phyloP scores from a whole-genome alignment of 2,797 vertebrate genomes.

The Bradypodion pumilum region DNA sequence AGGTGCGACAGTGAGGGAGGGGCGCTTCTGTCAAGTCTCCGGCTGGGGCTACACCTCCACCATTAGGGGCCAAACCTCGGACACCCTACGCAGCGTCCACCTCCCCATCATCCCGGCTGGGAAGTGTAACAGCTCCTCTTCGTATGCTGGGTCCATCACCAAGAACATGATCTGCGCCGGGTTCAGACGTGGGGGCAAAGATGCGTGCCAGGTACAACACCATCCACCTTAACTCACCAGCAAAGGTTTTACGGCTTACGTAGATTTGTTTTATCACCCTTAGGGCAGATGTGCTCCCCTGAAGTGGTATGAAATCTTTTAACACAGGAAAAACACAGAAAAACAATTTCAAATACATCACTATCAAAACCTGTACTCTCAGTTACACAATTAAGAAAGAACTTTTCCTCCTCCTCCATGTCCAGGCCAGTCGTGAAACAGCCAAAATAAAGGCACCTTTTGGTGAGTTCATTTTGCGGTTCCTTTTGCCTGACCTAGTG shows the following conservation, averaged over 20 bases:
- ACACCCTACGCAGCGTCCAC: slow-evolving; percentile 76
- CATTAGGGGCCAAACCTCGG: slow-evolving; percentile 68
- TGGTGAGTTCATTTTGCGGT: too few species aligned
- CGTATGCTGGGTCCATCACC: slow-evolving; percentile 80
- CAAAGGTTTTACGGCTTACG: background rate
- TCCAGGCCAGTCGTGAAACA: too few species aligned
- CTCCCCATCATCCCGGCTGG: slow-evolving; percentile 78
- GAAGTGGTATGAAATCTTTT: too few species aligned
- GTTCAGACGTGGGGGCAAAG: slow-evolving; percentile 78
- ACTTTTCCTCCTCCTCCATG: too few species aligned
- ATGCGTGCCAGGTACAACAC: slow-evolving; percentile 78
- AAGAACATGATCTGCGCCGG: slow-evolving; percentile 85
- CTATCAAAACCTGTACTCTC: too few species aligned
- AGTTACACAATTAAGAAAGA: too few species aligned
- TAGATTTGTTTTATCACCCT: too few species aligned
- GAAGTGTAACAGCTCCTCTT: slow-evolving; percentile 80
- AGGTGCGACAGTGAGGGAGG: slow-evolving; percentile 62
- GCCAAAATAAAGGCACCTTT: too few species aligned
- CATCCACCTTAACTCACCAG: background rate
- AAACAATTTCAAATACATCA: too few species aligned
- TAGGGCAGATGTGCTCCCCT: too few species aligned
- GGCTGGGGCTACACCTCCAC: slow-evolving; percentile 83
- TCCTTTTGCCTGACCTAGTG: too few species aligned
- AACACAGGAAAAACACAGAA: too few species aligned
- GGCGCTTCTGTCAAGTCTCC: slow-evolving; percentile 79